Evolutionary conservation across 2,888 invertebrate species (phyloP).

Genomic region (Dolichopus griseipennis): DNA sequence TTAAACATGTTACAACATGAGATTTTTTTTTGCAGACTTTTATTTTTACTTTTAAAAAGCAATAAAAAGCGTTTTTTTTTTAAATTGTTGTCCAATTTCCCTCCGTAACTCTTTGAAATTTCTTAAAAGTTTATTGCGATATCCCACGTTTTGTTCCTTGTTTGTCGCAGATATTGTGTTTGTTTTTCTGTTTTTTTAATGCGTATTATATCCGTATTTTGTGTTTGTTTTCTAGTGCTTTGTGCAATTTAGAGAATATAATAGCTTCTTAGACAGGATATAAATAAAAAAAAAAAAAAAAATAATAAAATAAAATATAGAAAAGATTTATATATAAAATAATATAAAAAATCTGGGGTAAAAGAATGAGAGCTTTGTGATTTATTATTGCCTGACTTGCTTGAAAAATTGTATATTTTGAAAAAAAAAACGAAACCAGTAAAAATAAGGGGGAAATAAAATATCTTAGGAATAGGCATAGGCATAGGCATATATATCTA

Average conservation of each 20-base stretch:
- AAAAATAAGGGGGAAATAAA: background rate
- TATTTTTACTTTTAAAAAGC: background rate
- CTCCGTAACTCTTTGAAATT: no score
- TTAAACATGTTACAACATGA: constrained; percentile 1
- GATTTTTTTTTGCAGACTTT: background rate
- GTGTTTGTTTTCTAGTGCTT: background rate
- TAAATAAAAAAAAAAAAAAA: background rate
- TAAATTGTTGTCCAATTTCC: background rate
- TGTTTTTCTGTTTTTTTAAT: no score
- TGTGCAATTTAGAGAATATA: background rate
- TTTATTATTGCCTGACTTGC: no score
- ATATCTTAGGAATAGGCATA: background rate
- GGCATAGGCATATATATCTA: no score
- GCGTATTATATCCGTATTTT: background rate
- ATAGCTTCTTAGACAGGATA: constrained; percentile 1
- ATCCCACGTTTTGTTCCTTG: no score
- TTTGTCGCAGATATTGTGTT: background rate
- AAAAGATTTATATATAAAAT: no score
- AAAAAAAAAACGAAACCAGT: no score
- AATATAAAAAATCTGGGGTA: no score
- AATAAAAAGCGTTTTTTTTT: background rate
- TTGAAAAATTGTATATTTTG: background rate
- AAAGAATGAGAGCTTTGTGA: background rate
- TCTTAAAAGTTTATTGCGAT: no score
- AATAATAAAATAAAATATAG: background rate